Evolutionary conservation across 1,140 invertebrate genomes (phyloP).

Genomic region (Caerostris darwini): DNA sequence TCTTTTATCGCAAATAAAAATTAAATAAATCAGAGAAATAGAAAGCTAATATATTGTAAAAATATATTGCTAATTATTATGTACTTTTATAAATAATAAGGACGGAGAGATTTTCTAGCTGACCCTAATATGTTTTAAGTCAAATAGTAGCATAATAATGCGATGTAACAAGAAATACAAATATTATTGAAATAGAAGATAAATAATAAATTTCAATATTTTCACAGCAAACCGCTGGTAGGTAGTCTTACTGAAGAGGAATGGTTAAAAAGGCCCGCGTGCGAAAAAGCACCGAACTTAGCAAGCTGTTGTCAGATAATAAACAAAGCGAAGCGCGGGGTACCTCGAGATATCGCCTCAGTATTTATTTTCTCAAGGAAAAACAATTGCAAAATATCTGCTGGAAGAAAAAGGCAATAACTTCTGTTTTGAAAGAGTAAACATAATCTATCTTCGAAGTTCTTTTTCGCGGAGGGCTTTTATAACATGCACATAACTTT

Average conservation of each 20-base stretch:
- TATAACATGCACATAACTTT: not conserved
- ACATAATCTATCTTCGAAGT: constrained; percentile 14
- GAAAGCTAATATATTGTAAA: too few species aligned
- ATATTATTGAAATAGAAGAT: not conserved
- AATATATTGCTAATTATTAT: too few species aligned
- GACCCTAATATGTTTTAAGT: too few species aligned
- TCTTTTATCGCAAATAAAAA: too few species aligned
- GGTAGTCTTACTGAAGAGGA: not conserved
- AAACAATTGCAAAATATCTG: not conserved
- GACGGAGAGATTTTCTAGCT: too few species aligned
- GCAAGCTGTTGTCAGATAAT: constrained; percentile 10
- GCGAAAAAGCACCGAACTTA: not conserved
- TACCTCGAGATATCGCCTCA: not conserved
- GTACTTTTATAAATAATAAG: too few species aligned
- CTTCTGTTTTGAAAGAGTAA: not conserved
- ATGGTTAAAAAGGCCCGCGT: not conserved
- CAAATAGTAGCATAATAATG: too few species aligned
- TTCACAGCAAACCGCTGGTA: not conserved
- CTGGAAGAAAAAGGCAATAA: not conserved
- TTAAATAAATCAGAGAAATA: too few species aligned
- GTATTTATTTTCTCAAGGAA: constrained; percentile 32
- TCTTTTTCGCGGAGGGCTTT: not conserved
- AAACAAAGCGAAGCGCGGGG: not conserved
- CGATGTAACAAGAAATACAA: too few species aligned
- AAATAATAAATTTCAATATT: not conserved